phyloP scores from a whole-genome alignment of 2,113 vertebrate genomes.

The Phodopus roborovskii region DNA sequence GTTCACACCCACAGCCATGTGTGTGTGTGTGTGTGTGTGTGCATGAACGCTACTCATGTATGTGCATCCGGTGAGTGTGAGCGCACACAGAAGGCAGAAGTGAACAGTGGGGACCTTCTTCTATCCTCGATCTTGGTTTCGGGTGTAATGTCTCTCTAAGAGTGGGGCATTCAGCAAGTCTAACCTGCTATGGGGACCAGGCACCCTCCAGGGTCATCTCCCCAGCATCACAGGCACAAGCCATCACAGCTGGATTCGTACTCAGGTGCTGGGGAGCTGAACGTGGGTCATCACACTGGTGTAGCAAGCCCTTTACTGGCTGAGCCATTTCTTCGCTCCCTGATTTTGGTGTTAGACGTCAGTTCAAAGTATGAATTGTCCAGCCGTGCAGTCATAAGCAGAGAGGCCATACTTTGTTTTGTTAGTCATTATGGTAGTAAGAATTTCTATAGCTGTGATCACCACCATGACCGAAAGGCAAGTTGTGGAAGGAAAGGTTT shows the following conservation, averaged over 20 bases:
- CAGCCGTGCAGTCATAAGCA: neutral
- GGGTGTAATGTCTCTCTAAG: neutral
- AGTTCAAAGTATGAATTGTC: neutral
- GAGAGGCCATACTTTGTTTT: neutral
- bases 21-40: no score
- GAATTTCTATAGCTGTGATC: neutral
- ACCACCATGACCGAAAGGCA: neutral
- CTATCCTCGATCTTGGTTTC: neutral
- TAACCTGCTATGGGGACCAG: neutral
- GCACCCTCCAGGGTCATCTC: neutral
- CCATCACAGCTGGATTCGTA: no score
- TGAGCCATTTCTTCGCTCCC: neutral
- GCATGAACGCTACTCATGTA: neutral
- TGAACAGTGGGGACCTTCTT: neutral
- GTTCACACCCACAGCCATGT: neutral
- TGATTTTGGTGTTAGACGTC: neutral
- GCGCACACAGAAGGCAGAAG: neutral
- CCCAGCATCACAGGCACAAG: accelerated
- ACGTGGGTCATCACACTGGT: neutral
- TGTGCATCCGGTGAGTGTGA: neutral
- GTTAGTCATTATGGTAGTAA: neutral
- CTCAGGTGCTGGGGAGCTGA: neutral
- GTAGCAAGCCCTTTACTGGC: neutral
- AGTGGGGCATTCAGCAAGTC: neutral
- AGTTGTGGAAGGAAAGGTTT: neutral